phyloP scores from a whole-genome alignment of 1,140 invertebrate species.

The Hyles euphorbiae region DNA sequence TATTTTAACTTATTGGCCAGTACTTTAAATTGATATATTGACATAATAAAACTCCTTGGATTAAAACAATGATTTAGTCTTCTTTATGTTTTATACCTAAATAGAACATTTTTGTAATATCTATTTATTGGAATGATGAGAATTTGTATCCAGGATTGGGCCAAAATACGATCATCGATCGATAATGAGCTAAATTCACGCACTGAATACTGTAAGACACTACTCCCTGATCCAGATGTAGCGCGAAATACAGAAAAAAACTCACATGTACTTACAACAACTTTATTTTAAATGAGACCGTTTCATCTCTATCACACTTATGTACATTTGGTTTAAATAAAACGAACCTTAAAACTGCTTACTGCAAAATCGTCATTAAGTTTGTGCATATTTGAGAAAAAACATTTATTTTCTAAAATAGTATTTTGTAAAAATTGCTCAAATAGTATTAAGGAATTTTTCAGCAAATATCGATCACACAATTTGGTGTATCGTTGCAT shows the following conservation, averaged over 20 bases:
- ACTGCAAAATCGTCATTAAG: slow-evolving; percentile 63
- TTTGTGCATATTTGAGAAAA: slow-evolving; percentile 73
- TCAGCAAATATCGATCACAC: slow-evolving; percentile 48
- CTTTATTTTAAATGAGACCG: slow-evolving; percentile 74
- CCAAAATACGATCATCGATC: no score
- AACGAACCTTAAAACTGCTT: slow-evolving; percentile 69
- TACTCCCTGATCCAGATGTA: no score
- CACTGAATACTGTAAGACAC: no score
- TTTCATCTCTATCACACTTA: slow-evolving; percentile 75
- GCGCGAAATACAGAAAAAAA: background rate
- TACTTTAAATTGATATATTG: no score
- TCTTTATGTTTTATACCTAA: no score
- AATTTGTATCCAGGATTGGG: no score
- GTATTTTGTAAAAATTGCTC: slow-evolving; percentile 55
- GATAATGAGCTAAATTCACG: no score
- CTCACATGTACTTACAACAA: slow-evolving; percentile 63
- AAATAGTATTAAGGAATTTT: slow-evolving; percentile 20
- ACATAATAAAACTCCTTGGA: no score
- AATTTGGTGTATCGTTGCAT: slow-evolving; percentile 50
- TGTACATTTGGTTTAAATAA: slow-evolving; percentile 75
- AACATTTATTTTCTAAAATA: slow-evolving; percentile 60
- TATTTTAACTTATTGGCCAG: no score
- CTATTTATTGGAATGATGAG: no score
- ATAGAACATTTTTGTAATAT: no score
- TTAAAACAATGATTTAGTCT: no score